Conservation (phyloP, 2,113 vertebrate genomes). For the Pollimyrus isidori region DNA sequence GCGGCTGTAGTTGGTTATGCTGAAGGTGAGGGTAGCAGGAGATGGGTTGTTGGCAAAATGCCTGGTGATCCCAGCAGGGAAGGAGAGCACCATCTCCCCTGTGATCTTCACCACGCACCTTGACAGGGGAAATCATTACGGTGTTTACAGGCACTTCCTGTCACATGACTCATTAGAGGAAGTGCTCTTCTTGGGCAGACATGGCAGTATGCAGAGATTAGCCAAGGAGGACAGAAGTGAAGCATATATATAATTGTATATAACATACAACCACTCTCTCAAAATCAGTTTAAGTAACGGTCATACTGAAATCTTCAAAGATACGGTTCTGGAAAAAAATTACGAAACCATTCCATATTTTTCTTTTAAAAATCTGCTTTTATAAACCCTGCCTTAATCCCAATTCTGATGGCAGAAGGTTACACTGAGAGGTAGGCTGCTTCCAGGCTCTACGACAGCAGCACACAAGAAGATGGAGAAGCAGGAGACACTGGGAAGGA, state of each 20-base stretch:
- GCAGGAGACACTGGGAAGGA: background rate
- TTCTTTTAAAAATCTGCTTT: background rate
- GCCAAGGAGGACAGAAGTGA: background rate
- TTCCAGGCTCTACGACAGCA: background rate
- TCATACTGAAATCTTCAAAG: background rate
- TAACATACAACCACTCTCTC: background rate
- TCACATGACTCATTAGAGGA: background rate
- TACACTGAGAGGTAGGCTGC: background rate
- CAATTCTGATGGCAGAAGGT: background rate
- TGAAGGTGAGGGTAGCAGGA: conserved; percentile 85
- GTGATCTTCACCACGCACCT: conserved; percentile 96
- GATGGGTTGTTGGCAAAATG: conserved; percentile 86
- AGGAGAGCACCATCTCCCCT: conserved; percentile 94
- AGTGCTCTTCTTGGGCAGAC: background rate
- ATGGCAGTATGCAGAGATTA: background rate
- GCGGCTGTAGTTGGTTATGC: conserved; percentile 80
- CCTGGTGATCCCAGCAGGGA: conserved; percentile 91
- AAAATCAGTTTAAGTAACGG: background rate
- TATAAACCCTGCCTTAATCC: background rate
- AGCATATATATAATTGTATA: background rate
- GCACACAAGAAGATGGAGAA: background rate
- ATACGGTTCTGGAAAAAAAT: background rate
- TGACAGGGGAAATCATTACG: conserved; percentile 18
- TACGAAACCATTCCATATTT: background rate
- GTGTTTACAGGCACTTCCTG: conserved; percentile 10